Conservation (phyloP, 2,113 vertebrate species). For the Sisor rabdophorus region DNA sequence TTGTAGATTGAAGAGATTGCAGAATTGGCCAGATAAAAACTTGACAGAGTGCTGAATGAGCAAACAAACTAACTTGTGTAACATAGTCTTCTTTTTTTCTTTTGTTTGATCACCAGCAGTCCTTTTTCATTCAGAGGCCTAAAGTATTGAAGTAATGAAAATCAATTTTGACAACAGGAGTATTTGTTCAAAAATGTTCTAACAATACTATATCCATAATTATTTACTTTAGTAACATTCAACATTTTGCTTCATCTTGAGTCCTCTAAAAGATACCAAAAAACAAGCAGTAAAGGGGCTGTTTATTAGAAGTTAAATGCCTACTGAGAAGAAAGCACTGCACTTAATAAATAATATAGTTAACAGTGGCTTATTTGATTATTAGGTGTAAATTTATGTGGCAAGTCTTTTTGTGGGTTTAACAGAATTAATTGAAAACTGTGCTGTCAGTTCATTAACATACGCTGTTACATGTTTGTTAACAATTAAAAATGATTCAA, state of each 20-base stretch:
- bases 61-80: too few relatives aligned
- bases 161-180: neutral
- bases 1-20: too few relatives aligned
- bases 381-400: slow-evolving; percentile 54
- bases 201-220: slow-evolving; percentile 23
- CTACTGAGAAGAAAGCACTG: slow-evolving; percentile 63
- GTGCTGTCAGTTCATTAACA: neutral
- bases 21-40: too few relatives aligned
- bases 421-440: neutral
- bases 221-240: slow-evolving; percentile 42
- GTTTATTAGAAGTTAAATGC: slow-evolving; percentile 60
- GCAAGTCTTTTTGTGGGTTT: slow-evolving; percentile 31
- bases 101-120: neutral
- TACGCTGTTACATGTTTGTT: slow-evolving; percentile 17
- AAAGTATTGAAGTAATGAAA: neutral
- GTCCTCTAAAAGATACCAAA: slow-evolving; percentile 75
- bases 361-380: slow-evolving; percentile 58
- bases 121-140: neutral
- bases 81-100: neutral
- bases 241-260: slow-evolving; percentile 18
- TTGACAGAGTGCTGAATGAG: too few relatives aligned
- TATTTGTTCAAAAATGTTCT: slow-evolving; percentile 9
- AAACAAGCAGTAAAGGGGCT: slow-evolving; percentile 59
- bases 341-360: slow-evolving; percentile 65
- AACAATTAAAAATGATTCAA: slow-evolving; percentile 10